Base-by-base conservation (phyloP, 2,113 vertebrate species). In the Perca flavescens region DNA sequence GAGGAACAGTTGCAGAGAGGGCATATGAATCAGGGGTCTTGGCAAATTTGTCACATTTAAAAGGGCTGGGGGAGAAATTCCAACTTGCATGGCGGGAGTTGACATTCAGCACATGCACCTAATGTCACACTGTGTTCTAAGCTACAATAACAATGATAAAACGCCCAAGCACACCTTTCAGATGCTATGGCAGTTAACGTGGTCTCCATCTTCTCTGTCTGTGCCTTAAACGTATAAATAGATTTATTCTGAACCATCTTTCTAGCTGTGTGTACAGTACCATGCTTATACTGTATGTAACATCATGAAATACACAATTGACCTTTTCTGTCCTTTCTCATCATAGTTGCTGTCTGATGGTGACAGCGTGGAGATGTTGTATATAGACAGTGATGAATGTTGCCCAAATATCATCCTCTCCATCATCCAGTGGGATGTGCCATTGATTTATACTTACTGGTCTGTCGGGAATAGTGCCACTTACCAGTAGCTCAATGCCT, bases 401-500 rank as follows among this genome's bases (percentile, higher is more conserved):
- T 80, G 36, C 83, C 86, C 77, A 91, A 88, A 87, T 83, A 79
- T 68, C 80, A 64, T 61, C 73, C 86, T 67, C 74, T 89, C 86
- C 66, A 91, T 93, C 93, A 93, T 89, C 52, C 66, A 52, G 56
- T 17, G 78, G 83, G 86, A 84, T 82, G 77, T 46, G 65, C 79
- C 87, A 90, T 81, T 89, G 93, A 94, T 94, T 92, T 93, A 88
- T 90, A 88, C 77, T 49, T 69, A 87, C 85, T 87, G 87, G 81
- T 88, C 86, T 74, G 73, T 53, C 7, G 87, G 84, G 91, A 89
- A 82, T 69, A 74, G 77, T 62, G 87, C 65, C 89, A 85, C 88
- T 90, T 89, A 79, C 84, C 61, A 86, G 79, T 78, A 61, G 75
- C 76, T 86, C 85, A 62, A 62, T 81, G 77, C 64, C 58, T 88